These are phyloP conservation scores for Pampus argenteus DNA, from an alignment of 2,797 vertebrate genomes.

Conservation along the genomic window DNA sequence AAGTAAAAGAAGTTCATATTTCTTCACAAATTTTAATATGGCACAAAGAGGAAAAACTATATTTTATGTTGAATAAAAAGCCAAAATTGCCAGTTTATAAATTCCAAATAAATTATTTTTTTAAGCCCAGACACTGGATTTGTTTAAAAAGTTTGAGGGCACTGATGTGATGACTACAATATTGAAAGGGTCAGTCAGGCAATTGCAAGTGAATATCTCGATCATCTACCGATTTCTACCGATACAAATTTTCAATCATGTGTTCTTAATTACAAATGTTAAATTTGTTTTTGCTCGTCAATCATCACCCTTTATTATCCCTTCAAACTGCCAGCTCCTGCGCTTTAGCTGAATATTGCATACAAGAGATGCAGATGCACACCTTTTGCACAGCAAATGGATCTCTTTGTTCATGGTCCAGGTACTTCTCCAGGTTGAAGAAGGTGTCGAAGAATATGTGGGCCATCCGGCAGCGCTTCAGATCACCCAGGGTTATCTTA, in stretches of 20 bases:
- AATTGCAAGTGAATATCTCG: no score
- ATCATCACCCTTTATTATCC: not conserved
- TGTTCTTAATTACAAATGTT: no score
- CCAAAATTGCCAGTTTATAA: no score
- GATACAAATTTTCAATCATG: no score
- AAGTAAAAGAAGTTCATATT: not conserved
- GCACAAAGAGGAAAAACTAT: not conserved
- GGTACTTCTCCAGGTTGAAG: constrained; percentile 99
- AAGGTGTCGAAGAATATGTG: constrained; percentile 99
- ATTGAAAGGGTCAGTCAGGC: no score
- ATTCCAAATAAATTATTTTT: no score
- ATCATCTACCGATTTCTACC: no score
- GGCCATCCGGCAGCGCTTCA: constrained; percentile 97
- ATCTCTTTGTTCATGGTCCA: constrained; percentile 99
- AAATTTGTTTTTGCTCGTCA: no score
- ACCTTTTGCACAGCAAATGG: constrained; percentile 99
- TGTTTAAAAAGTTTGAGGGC: no score
- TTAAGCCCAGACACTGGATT: no score
- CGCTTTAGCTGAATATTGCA: not conserved
- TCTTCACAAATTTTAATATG: not conserved
- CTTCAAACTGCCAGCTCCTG: not conserved
- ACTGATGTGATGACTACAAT: no score
- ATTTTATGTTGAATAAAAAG: no score
- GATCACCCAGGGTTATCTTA: constrained; percentile 93
- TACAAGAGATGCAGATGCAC: not conserved